Evolutionary conservation across 2,797 vertebrate species (phyloP).

Genomic region (Diceros bicornis): DNA sequence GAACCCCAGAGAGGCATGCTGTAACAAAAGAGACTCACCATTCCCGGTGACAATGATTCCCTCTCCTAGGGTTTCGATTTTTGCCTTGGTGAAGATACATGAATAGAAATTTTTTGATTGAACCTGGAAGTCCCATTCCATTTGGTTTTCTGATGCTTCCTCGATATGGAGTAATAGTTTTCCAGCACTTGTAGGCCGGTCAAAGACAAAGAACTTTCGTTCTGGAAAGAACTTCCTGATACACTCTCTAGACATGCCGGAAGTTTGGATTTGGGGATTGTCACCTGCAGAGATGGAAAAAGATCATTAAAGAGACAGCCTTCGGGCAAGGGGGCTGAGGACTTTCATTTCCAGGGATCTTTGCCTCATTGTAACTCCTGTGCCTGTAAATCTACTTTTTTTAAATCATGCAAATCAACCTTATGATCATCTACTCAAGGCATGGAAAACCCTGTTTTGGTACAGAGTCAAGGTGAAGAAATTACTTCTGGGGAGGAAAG

Average conservation of each 20-base stretch:
- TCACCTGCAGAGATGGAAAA: not conserved
- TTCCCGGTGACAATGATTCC: conserved; percentile 10
- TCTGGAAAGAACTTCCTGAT: conserved; percentile 88
- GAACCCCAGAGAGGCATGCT: too few species aligned
- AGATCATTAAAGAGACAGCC: not conserved
- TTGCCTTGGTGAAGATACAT: conserved; percentile 33
- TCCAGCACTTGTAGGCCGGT: conserved; percentile 75
- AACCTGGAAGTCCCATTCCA: conserved; percentile 19
- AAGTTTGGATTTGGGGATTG: not conserved
- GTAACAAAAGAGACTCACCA: too few species aligned
- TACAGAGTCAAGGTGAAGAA: not conserved
- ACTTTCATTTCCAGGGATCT: not conserved
- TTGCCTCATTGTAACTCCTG: not conserved
- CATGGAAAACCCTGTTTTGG: not conserved
- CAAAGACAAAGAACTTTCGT: conserved; percentile 89
- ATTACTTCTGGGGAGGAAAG: not conserved
- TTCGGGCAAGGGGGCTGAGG: not conserved
- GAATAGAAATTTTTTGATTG: conserved; percentile 55
- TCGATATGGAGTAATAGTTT: not conserved
- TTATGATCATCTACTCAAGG: not conserved
- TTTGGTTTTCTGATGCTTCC: conserved; percentile 27
- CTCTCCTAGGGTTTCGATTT: conserved; percentile 48
- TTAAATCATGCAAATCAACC: not conserved
- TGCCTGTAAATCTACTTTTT: not conserved
- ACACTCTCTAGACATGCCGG: conserved; percentile 85